These are phyloP conservation scores for Anastrepha ludens DNA, from an alignment of 1,140 invertebrate species.

Conservation along the genomic window DNA sequence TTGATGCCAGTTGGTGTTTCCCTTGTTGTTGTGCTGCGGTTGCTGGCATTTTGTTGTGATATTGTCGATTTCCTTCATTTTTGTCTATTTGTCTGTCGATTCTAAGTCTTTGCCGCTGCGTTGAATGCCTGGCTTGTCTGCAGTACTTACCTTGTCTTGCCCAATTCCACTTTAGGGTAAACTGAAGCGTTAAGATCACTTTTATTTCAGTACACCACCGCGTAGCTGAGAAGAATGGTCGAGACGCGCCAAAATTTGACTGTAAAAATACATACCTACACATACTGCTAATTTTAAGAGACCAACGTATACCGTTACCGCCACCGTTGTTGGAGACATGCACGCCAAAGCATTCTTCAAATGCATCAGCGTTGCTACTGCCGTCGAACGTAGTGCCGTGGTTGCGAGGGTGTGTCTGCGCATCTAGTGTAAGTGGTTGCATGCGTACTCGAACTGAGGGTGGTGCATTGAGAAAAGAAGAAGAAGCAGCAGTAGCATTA, in stretches of 20 bases:
- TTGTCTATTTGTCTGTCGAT: slow-evolving; percentile 22
- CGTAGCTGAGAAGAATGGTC: slow-evolving; percentile 57
- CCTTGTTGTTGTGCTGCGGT: slow-evolving; percentile 44
- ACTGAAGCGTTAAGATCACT: slow-evolving; percentile 59
- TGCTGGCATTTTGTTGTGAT: slow-evolving; percentile 33
- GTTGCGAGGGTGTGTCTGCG: slow-evolving; percentile 1
- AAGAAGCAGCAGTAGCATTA: neutral
- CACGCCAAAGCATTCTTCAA: neutral
- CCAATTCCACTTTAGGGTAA: slow-evolving; percentile 52
- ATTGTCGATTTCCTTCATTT: slow-evolving; percentile 30
- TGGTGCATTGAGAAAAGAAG: neutral
- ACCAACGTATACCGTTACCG: neutral
- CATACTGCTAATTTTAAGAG: neutral
- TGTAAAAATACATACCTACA: neutral
- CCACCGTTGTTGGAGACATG: neutral
- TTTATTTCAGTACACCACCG: slow-evolving; percentile 57
- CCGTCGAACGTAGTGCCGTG: neutral
- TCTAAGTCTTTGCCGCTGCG: slow-evolving; percentile 52
- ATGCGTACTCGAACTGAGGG: slow-evolving; percentile 22
- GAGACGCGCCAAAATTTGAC: slow-evolving; percentile 29
- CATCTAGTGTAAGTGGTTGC: slow-evolving; percentile 10
- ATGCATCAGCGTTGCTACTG: neutral
- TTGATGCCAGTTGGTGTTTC: slow-evolving; percentile 29
- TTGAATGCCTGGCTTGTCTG: slow-evolving; percentile 35
- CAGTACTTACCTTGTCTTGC: slow-evolving; percentile 41